Evolutionary conservation across 2,113 vertebrate species (phyloP).

Genomic region (Melanostigma gelatinosum): DNA sequence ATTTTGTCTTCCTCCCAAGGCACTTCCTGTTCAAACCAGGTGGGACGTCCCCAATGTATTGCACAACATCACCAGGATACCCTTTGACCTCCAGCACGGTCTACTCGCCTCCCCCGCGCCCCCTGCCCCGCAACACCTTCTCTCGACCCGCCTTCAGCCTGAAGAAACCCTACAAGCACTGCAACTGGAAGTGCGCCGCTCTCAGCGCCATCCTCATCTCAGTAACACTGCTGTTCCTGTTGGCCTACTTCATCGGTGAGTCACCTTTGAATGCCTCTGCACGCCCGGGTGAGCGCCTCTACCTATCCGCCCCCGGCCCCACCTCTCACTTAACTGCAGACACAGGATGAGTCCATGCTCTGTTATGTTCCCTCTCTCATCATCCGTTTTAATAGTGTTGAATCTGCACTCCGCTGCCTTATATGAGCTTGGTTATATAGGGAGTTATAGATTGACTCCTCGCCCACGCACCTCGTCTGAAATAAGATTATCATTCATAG

Average conservation of each 20-base stretch:
- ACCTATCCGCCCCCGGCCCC: slow-evolving; percentile 4
- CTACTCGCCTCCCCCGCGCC: slow-evolving; percentile 96
- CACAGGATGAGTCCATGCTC: slow-evolving; percentile 30
- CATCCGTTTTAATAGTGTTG: slow-evolving; percentile 47
- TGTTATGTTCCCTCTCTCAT: slow-evolving; percentile 36
- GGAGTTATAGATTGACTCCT: slow-evolving; percentile 62
- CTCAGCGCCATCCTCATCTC: slow-evolving; percentile 97
- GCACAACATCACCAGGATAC: slow-evolving; percentile 95
- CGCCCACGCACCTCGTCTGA: slow-evolving; percentile 39
- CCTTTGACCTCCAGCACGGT: slow-evolving; percentile 99
- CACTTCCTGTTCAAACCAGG: slow-evolving; percentile 99
- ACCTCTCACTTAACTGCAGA: slow-evolving; percentile 24
- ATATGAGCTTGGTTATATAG: slow-evolving; percentile 47
- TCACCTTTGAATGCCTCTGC: slow-evolving; percentile 40
- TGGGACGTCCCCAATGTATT: slow-evolving; percentile 97
- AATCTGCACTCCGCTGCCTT: slow-evolving; percentile 33
- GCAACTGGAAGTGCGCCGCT: slow-evolving; percentile 98
- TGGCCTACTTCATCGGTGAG: slow-evolving; percentile 99
- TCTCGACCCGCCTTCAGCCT: slow-evolving; percentile 96
- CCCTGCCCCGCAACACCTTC: slow-evolving; percentile 95
- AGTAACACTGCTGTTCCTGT: slow-evolving; percentile 91
- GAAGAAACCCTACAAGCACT: slow-evolving; percentile 98
- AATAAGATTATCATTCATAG: slow-evolving; percentile 75
- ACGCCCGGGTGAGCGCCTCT: slow-evolving; percentile 4
- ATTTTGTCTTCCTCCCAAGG: slow-evolving; percentile 82